phyloP scores from a whole-genome alignment of 2,113 vertebrate species.

The Etheostoma spectabile region DNA sequence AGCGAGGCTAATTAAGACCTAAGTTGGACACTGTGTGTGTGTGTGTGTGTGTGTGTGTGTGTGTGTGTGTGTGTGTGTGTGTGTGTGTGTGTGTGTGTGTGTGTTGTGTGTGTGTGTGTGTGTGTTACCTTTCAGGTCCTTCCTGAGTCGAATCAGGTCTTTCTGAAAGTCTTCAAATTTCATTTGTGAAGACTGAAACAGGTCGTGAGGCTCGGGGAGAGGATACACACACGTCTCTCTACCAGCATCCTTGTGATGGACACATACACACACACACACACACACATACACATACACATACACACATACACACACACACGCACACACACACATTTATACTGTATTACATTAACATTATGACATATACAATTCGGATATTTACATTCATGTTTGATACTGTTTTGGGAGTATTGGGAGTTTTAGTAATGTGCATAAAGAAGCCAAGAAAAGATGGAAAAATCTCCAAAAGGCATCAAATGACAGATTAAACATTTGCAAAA shows the following conservation, averaged over 20 bases:
- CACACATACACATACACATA: not conserved
- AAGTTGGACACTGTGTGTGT: not conserved
- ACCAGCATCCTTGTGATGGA: constrained; percentile 88
- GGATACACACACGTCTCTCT: constrained; percentile 93
- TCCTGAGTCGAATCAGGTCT: constrained; percentile 92
- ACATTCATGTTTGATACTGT: not conserved
- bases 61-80: constrained; percentile 4
- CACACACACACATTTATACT: not conserved
- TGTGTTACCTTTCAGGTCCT: constrained; percentile 92
- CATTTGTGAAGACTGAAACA: constrained; percentile 96
- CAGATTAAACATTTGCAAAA: too few relatives aligned
- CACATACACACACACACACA: constrained; percentile 18
- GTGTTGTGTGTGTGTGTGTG: constrained; percentile 1
- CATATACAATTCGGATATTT: not conserved
- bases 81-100: constrained; percentile 16
- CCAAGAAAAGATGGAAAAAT: too few relatives aligned
- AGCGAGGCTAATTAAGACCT: not conserved
- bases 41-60: constrained; percentile 2
- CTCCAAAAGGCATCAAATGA: too few relatives aligned
- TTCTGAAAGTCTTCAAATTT: constrained; percentile 99
- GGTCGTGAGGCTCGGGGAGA: constrained; percentile 96
- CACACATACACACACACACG: not conserved
- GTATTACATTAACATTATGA: not conserved
- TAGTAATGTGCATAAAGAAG: too few relatives aligned
- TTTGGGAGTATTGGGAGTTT: not conserved